Evolutionary conservation across 2,113 vertebrate species (phyloP).

Genomic region (Chroicocephalus ridibundus): DNA sequence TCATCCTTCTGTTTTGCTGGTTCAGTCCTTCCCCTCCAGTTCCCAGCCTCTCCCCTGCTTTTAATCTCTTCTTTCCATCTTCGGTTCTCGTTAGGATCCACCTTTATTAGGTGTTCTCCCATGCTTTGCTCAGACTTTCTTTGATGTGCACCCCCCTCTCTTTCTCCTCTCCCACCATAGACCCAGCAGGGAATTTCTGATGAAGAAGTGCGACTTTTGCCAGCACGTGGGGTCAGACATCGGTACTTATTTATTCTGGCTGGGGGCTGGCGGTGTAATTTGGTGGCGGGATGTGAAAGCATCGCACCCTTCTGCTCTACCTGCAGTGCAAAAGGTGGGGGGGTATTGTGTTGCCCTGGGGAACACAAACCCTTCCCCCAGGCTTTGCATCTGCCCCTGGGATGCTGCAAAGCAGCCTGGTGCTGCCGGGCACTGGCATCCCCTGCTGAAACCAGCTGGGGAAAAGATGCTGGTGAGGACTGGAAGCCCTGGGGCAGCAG

Average conservation of each 20-base stretch:
- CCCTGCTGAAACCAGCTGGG: rapidly evolving
- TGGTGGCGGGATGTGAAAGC: background rate
- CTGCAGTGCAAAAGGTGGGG: too few relatives aligned
- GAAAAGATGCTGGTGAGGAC: background rate
- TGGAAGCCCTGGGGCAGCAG: background rate
- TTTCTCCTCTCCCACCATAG: background rate
- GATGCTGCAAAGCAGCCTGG: background rate
- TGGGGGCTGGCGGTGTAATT: background rate
- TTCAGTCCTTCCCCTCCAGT: background rate
- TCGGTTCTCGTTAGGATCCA: background rate
- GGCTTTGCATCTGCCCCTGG: background rate
- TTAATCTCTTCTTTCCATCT: background rate
- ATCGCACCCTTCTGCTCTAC: background rate
- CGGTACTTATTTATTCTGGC: rapidly evolving
- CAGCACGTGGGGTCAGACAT: background rate
- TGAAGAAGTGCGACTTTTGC: background rate
- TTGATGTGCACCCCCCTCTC: background rate
- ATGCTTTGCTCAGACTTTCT: background rate
- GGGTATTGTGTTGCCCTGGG: background rate
- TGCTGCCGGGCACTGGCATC: background rate
- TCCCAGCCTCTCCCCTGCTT: background rate
- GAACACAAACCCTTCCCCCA: background rate
- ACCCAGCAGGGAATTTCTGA: background rate
- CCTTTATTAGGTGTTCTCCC: background rate
- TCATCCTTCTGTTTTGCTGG: background rate